These are phyloP conservation scores for Ctena decussata DNA, from an alignment of 2,888 invertebrate species.

Conservation along the genomic window DNA sequence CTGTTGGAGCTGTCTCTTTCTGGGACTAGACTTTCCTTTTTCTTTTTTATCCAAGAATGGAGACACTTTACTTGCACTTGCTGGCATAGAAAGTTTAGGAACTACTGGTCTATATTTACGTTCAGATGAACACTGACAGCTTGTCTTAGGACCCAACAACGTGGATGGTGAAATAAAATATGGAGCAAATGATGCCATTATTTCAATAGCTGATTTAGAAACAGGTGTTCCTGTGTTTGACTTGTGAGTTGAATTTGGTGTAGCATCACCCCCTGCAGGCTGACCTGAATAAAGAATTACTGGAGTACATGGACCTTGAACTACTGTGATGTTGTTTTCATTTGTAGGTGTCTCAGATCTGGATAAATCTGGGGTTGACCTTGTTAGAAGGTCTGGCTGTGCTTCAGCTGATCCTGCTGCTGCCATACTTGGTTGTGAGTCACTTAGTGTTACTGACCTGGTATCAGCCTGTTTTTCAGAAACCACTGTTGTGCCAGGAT, in stretches of 20 bases:
- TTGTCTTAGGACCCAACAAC: conserved; percentile 17
- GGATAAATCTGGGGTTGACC: background rate
- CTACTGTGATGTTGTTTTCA: background rate
- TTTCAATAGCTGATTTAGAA: conserved; percentile 69
- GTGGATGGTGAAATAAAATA: conserved; percentile 57
- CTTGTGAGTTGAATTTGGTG: background rate
- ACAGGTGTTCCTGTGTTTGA: background rate
- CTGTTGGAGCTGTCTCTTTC: conserved; percentile 73
- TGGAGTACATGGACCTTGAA: conserved; percentile 11
- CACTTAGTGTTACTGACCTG: background rate
- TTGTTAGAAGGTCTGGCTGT: background rate
- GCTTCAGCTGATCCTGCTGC: background rate
- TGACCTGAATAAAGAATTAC: background rate
- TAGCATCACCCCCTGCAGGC: background rate
- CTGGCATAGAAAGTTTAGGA: conserved; percentile 64
- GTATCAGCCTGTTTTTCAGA: background rate
- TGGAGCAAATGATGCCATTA: conserved; percentile 72
- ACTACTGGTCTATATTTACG: conserved; percentile 68
- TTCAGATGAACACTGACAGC: conserved; percentile 66
- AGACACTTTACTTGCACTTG: conserved; percentile 30
- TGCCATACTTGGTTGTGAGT: background rate
- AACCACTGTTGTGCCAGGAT: background rate
- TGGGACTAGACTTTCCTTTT: conserved; percentile 56
- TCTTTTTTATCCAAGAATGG: conserved; percentile 42
- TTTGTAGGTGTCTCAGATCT: background rate